Evolutionary conservation across 2,797 vertebrate genomes (phyloP), one percentile per base, ranked within the genome.

Genomic region (Argyrosomus regius): DNA sequence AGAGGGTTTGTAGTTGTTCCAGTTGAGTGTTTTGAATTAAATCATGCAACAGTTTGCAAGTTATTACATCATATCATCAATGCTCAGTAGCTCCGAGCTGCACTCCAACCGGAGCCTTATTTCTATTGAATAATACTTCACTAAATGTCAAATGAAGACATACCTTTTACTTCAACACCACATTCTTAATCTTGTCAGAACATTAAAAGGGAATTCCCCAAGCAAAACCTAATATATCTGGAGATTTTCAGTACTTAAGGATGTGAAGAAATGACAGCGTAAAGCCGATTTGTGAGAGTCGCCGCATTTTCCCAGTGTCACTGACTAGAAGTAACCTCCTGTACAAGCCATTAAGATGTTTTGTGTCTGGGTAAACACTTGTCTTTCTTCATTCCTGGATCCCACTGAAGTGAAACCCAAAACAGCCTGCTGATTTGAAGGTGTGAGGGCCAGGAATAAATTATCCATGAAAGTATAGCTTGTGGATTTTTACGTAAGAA

Each of bases 91-190:
- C 26, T 48, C 13, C 10, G 28, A 50, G 31, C 17, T 60, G 12
- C 20, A 48, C 43, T 49, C n/a, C 28, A 20, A 49, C 20, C 26
- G 59, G 6, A 57, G 12, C 24, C 45, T 48, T 10, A 22, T 11
- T 50, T 31, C 17, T 26, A 24, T 8, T n/a, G 9, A 11, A 20
- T 58, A 28, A 50, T 28, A n/a, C 62, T n/a, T 50, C 49, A 49
- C 5, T 17, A 31, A 59, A 53, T 74, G 64, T 74, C n/a, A 77
- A 22, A 59, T 41, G 49, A 24, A 75, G 17, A 71, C 49, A 61
- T 66, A 4, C 4, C 16, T 58, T 72, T 46, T 35, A 61, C 28
- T 48, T 54, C 6, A 28, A 9, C 28, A 12, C 16, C 52, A n/a
- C 35, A 48, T 58, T 8, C 57, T 17, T n/a, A 62, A 17, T 45